Conservation (phyloP, 2,888 invertebrate genomes). For the Melinopterus prodromus region DNA sequence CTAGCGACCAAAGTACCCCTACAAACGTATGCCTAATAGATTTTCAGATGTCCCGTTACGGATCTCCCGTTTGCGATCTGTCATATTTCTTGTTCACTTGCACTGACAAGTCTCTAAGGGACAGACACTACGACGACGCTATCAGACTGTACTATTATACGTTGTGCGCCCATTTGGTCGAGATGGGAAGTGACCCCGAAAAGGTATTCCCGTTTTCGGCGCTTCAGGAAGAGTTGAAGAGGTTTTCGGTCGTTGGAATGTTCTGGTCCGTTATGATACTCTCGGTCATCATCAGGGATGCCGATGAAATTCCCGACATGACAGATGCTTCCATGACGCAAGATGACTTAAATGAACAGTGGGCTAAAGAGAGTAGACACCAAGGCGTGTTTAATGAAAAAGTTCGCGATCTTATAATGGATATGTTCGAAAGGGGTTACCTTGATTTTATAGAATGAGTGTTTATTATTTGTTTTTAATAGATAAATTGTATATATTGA, state of each 20-base stretch:
- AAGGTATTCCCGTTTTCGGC: slow-evolving; percentile 47
- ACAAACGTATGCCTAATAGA: slow-evolving; percentile 28
- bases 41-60: slow-evolving; percentile 26
- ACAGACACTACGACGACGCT: slow-evolving; percentile 26
- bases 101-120: slow-evolving; percentile 19
- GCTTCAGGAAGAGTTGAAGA: slow-evolving; percentile 47
- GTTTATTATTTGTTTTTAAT: not conserved
- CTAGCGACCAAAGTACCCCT: slow-evolving; percentile 14
- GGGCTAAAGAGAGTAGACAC: slow-evolving; percentile 33
- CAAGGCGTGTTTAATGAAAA: slow-evolving; percentile 35
- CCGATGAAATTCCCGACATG: slow-evolving; percentile 44
- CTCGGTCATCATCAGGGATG: slow-evolving; percentile 46
- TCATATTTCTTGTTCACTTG: slow-evolving; percentile 32
- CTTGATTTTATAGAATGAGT: slow-evolving; percentile 21
- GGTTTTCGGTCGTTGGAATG: slow-evolving; percentile 47
- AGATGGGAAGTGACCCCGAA: slow-evolving; percentile 47
- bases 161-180: slow-evolving; percentile 42
- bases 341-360: not conserved
- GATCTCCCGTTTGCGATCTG: slow-evolving; percentile 29
- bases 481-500: no score
- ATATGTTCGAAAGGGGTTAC: slow-evolving; percentile 31
- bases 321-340: slow-evolving; percentile 23
- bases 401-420: slow-evolving; percentile 36
- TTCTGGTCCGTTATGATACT: slow-evolving; percentile 42
- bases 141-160: slow-evolving; percentile 48